Evolutionary conservation across 2,888 invertebrate species (phyloP).

Genomic region (Diaphora mendica): DNA sequence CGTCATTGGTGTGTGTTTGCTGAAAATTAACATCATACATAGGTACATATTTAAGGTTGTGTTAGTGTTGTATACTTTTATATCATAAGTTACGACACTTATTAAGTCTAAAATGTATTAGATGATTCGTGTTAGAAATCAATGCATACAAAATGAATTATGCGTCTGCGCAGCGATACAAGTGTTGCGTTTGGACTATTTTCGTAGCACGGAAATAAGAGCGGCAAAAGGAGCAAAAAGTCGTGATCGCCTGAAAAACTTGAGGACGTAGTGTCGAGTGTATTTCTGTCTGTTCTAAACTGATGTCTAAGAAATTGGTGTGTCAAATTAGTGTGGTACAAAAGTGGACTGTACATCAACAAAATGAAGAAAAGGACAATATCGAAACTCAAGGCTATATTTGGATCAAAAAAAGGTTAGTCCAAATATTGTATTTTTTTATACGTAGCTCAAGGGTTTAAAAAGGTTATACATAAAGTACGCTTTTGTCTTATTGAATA

Average conservation of each 20-base stretch:
- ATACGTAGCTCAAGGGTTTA: not conserved
- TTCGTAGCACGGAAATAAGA: constrained; percentile 87
- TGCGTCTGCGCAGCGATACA: constrained; percentile 81
- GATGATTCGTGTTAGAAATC: constrained; percentile 44
- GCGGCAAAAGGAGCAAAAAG: constrained; percentile 86
- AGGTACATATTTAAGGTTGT: constrained; percentile 22
- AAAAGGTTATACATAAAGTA: not conserved
- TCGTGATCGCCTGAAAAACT: constrained; percentile 81
- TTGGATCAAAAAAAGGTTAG: constrained; percentile 80
- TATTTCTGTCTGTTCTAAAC: constrained; percentile 81
- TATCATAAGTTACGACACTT: constrained; percentile 17
- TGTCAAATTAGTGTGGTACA: constrained; percentile 59
- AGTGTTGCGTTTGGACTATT: constrained; percentile 84
- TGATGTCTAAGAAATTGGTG: constrained; percentile 71
- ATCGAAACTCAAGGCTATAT: constrained; percentile 81
- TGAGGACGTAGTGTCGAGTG: constrained; percentile 80
- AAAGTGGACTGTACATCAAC: constrained; percentile 29
- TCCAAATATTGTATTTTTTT: not conserved
- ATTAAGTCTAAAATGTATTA: constrained; percentile 26
- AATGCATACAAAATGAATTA: constrained; percentile 71
- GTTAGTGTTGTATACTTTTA: constrained; percentile 29
- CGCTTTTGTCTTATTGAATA: not conserved
- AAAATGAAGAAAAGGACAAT: constrained; percentile 82
- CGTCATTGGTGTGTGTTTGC: constrained; percentile 47
- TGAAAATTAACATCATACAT: constrained; percentile 38